Conservation (phyloP, 1,140 invertebrate species). For the Leptinotarsa lineolata region DNA sequence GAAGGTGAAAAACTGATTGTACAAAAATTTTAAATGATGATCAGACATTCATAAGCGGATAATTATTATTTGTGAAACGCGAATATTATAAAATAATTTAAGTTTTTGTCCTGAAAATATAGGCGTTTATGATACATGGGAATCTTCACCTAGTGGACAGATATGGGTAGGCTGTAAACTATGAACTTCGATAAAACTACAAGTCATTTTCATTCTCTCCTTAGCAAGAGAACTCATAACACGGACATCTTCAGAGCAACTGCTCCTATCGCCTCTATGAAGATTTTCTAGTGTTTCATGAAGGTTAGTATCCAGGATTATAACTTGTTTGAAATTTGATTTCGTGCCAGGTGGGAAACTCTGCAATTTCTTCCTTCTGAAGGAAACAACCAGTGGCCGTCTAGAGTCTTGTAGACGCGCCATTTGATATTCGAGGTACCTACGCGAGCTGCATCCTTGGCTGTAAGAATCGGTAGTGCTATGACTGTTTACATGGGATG, state of each 20-base stretch:
- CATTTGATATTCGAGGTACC: neutral
- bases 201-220: neutral
- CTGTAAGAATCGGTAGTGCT: neutral
- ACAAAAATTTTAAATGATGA: too few relatives aligned
- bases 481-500: neutral
- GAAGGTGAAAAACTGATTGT: too few relatives aligned
- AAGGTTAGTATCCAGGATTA: neutral
- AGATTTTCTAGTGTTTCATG: neutral
- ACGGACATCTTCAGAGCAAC: neutral
- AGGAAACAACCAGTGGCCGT: constrained; percentile 2
- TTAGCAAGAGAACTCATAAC: neutral
- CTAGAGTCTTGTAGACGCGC: neutral
- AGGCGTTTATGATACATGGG: too few relatives aligned
- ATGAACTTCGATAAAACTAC: neutral
- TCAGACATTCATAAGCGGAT: too few relatives aligned
- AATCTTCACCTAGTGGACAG: neutral
- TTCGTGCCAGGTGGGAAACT: neutral
- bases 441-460: neutral
- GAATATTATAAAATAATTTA: too few relatives aligned
- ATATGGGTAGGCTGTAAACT: constrained; percentile 10
- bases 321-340: neutral
- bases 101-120: too few relatives aligned
- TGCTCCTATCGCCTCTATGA: neutral
- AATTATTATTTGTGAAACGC: too few relatives aligned
- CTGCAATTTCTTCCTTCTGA: constrained; percentile 14